Base-by-base conservation (phyloP, 2,888 invertebrate species). In the Dolichopus griseipennis region DNA sequence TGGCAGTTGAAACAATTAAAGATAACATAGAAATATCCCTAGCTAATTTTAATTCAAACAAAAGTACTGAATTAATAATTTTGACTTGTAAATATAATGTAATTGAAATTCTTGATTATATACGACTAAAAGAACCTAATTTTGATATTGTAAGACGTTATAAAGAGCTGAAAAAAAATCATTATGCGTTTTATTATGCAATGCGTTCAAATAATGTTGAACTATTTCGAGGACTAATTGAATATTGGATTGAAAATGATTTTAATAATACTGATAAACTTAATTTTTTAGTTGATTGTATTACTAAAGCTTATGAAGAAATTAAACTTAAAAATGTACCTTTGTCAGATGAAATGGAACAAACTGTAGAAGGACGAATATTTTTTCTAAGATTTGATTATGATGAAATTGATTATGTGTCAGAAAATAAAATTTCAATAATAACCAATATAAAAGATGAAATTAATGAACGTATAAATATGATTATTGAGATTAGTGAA, bases 101-200 rank as follows among this genome's bases (percentile, higher is more conserved):
- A 27, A 4, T 27, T 27, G 27, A 27, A 27, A 27, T 27, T 27
- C 5, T 27, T 27, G 27, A 27, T 27, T 27, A 27, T 27, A 27
- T 27, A 27, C 27, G 27, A 27, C 2, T 27, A 5, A 27, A 27
- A 27, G 27, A 41, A 41, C 41, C 41, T 15, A 41, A 41, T 41
- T 41, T 6, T 41, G 8, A 41, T 41, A 7, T 9, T 15, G 41
- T 41, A 41, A 41, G 8, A 41, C 12, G 3, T 9, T 9, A 70
- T 68, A 20, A 65, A 34, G 72, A 73, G 68, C 66, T 70, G 65
- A 41, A 21, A 1, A 62, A 65, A 8, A 72, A 27, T 27, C 27
- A 73, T 65, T 72, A 71, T 68, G 72, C 71, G 22, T 74, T 74
- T 71, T 75, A 75, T 66, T 74, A 74, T 70, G 71, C 73, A 52